Conservation (phyloP, 2,113 vertebrate species). For the Lanius ludovicianus region DNA sequence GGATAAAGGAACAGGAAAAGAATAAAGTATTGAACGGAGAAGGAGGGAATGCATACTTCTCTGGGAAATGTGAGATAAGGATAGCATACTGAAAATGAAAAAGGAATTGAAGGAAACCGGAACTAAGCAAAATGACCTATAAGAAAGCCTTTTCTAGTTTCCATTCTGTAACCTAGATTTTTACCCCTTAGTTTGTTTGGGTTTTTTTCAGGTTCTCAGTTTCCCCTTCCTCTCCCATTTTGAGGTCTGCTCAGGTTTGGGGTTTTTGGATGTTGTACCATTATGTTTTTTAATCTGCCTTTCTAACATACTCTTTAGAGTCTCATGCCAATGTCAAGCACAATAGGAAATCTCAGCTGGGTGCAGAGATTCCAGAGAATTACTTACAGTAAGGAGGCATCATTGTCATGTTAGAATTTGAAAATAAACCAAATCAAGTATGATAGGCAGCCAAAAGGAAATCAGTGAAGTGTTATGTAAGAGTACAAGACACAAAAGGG, state of each 20-base stretch:
- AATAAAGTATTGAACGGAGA: slow-evolving; percentile 6
- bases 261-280: neutral
- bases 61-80: neutral
- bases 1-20: slow-evolving; percentile 22
- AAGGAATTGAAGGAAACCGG: slow-evolving; percentile 45
- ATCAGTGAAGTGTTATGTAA: neutral
- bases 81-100: slow-evolving; percentile 54
- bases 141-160: neutral
- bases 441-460: neutral
- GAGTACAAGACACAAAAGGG: neutral
- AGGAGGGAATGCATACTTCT: neutral
- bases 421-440: neutral
- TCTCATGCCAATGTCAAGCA: neutral
- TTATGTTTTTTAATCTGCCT: neutral
- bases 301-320: slow-evolving; percentile 43
- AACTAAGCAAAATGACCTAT: neutral
- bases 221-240: slow-evolving; percentile 56
- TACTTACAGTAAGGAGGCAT: neutral
- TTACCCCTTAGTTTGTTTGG: neutral
- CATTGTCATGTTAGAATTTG: neutral
- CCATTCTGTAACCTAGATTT: neutral
- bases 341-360: neutral
- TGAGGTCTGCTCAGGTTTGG: slow-evolving; percentile 18
- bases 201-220: neutral
- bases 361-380: neutral